Evolutionary conservation across 1,140 invertebrate genomes (phyloP).

Genomic region (Neodiprion lecontei): DNA sequence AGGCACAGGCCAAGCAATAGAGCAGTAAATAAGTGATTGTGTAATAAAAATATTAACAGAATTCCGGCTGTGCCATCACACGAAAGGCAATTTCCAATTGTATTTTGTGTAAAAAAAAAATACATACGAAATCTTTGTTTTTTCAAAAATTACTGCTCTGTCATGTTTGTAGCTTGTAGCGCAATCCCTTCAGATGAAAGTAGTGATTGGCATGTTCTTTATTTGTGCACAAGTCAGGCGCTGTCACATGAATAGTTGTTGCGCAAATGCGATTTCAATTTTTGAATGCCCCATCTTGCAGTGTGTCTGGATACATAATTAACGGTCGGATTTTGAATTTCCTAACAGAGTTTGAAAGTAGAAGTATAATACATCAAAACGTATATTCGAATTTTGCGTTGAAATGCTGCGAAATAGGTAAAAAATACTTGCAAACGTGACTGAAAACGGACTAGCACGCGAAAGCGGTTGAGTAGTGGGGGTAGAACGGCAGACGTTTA

Average conservation of each 20-base stretch:
- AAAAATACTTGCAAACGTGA: neutral
- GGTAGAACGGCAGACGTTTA: neutral
- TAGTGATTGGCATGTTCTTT: neutral
- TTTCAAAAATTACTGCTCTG: neutral
- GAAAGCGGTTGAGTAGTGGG: neutral
- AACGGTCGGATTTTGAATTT: neutral
- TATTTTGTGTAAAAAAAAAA: neutral
- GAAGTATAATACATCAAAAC: neutral
- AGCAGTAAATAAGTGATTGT: too few species aligned
- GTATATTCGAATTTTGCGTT: neutral
- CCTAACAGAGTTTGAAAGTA: neutral
- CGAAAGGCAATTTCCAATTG: neutral
- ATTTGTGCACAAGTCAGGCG: neutral
- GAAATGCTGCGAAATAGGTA: neutral
- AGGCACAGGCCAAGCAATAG: too few species aligned
- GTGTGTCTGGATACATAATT: neutral
- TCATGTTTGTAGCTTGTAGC: neutral
- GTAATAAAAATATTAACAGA: too few species aligned
- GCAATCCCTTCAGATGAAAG: neutral
- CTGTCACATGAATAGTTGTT: neutral
- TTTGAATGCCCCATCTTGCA: neutral
- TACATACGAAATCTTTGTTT: neutral
- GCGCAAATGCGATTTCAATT: neutral
- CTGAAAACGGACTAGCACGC: neutral
- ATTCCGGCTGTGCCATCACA: neutral